Percentiles rank a stretch among this genome's conserved stretches.
Conservation (phyloP, 2,888 invertebrate species). For the Spatulosminthurus flaviceps region DNA sequence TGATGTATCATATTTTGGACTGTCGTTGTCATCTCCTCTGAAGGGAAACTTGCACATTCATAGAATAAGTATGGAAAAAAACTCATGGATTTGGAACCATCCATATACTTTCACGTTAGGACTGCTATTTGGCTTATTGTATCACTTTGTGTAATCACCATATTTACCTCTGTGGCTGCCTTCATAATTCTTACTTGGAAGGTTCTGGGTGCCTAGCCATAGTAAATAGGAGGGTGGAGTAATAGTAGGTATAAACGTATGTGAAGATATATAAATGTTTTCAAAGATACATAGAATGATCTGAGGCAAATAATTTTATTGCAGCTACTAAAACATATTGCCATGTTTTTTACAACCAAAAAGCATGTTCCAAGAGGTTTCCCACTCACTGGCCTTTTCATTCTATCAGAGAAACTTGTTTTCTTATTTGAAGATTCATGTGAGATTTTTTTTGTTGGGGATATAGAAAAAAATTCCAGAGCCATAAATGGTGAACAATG, state of each 20-base stretch:
- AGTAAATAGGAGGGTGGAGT: too few species aligned
- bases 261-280: too few species aligned
- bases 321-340: neutral
- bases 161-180: neutral
- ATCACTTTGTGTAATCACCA: constrained; percentile 20
- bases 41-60: neutral
- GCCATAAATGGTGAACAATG: neutral
- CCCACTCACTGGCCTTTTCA: neutral
- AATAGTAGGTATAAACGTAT: neutral
- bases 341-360: neutral
- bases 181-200: too few species aligned
- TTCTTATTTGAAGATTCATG: constrained; percentile 12
- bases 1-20: constrained; percentile 8
- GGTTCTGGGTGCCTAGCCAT: too few species aligned
- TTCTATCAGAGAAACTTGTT: neutral
- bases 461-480: neutral
- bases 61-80: neutral
- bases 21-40: neutral
- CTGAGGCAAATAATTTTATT: neutral
- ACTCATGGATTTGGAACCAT: too few species aligned
- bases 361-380: neutral
- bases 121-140: neutral
- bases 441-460: neutral
- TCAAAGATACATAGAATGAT: neutral
- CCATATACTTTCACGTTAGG: neutral